Conservation (phyloP, 1,140 invertebrate genomes). For the Musca domestica region DNA sequence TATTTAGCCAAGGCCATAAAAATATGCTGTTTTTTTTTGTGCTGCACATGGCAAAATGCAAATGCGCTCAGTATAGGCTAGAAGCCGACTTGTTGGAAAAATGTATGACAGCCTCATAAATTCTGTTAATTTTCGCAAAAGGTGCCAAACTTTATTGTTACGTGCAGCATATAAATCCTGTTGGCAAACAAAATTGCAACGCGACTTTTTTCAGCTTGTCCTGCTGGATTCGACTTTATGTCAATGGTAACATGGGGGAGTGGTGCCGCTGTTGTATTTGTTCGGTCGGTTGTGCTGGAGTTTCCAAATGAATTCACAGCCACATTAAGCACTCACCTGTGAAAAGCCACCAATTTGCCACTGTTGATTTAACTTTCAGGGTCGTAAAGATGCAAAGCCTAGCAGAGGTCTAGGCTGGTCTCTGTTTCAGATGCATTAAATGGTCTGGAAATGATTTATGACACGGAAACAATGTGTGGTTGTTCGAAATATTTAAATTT, state of each 20-base stretch:
- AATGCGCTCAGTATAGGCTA: too few species aligned
- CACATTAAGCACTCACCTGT: constrained; percentile 25
- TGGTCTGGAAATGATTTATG: constrained; percentile 28
- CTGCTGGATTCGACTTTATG: not conserved
- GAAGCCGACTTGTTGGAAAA: too few species aligned
- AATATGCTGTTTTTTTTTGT: not conserved
- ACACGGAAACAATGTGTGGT: constrained; percentile 22
- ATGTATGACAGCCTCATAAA: not conserved
- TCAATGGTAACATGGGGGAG: not conserved
- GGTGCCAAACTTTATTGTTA: not conserved
- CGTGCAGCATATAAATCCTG: too few species aligned
- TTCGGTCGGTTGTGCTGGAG: not conserved
- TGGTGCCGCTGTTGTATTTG: too few species aligned
- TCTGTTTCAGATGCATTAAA: constrained; percentile 7
- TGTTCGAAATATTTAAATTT: constrained; percentile 28
- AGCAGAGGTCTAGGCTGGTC: not conserved
- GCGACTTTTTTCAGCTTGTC: too few species aligned
- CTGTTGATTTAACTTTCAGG: constrained; percentile 1
- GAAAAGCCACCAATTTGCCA: constrained; percentile 27
- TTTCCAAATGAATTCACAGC: constrained; percentile 26
- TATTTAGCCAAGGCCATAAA: constrained; percentile 19
- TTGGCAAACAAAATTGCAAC: too few species aligned
- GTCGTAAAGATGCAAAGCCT: not conserved
- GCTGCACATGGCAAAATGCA: too few species aligned
- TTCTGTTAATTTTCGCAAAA: constrained; percentile 17